Evolutionary conservation across 2,113 vertebrate genomes (phyloP), one percentile per base, ranked within the genome.

Genomic region (Parus major): DNA sequence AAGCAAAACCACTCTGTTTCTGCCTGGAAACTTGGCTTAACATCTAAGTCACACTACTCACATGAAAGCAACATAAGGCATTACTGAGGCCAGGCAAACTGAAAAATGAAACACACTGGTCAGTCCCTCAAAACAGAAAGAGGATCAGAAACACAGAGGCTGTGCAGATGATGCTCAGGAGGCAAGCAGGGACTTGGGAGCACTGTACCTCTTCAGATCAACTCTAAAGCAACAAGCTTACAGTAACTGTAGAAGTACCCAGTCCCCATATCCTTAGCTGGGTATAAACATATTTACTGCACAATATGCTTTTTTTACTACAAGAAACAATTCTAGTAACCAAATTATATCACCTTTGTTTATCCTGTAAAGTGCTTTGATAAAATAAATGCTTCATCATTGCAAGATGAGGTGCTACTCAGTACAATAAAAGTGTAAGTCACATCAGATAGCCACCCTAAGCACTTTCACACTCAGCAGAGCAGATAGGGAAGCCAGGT

Each of bases 51-150:
- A 70, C 27, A 70, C 29, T 5, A 36, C 15, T 27, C 9, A 33
- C 0, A 0, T 12, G 15, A 57, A 3, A 53, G 56, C 17, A 63
- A 70, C 0, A 0, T 5, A 61, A 81, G 16, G 41, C 3, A 3
- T 27, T 42, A 44, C 1, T 52, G 42, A 77, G 33, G n/a, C 29
- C 55, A 70, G 35, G 27, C 9, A 60, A 92, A 12, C 15, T 19
- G 15, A 47, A 71, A 91, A 97, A 41, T 18, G 8, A 77, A 90
- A 81, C 35, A 29, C 3, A 3, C 1, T 35, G 31, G 28, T 16
- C 22, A 9, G 49, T n/a, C 10, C 35, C 56, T 55, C 56, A 35
- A 42, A 42, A 57, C 21, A 82, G 11, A 72, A 76, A n/a, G 11
- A 23, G 15, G 18, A 12, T 11, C 7, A 4, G 28, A 36, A 42